Evolutionary conservation across 2,888 invertebrate species (phyloP), one percentile per base, ranked within the genome.

Genomic region (Xylocampa areola): DNA sequence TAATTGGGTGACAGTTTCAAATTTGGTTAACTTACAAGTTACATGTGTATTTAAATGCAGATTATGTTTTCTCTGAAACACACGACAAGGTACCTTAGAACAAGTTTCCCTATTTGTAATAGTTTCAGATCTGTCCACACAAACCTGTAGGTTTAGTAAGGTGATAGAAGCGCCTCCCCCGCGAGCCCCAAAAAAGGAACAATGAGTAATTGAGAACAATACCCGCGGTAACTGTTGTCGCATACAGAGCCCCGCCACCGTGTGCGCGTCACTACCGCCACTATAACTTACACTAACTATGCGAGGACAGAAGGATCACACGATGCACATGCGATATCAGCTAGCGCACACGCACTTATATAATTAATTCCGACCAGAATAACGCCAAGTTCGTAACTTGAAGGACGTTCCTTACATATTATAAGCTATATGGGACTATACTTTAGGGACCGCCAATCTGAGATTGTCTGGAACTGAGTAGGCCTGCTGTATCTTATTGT

Each of bases 191-290:
- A 66, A 66, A 59, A 36, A 8, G 55, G 54, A 63, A 73, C 73
- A 72, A 72, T 72, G 37, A 45, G 1, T 13, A 39, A 52, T 43
- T 16, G 30, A 29, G 52, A 62, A 69, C 63, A 69, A 73, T 67
- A 48, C 39, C 41, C 32, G 50, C 51, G 14, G 44, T 44, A 17
- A 25, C 10, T 37, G 37, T 53, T 27, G 50, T 45, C 40, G 27
- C 41, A 43, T n/a, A 25, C 19, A 25, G 27, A 16, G 19, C 32
- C 4, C 13, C 11, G 27, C 0, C 8, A 14, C 8, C 8, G n/a
- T 17, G 16, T 11, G 23, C 35, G 19, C 21, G 19, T n/a, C 21
- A 21, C 37, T 37, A 30, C 30, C 30, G 33, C 33, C 33, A 10
- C 10, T 5, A 4, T 4, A 14, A 30, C 30, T 13, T 16, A 16